Evolutionary conservation across 2,888 invertebrate genomes (phyloP), one percentile per base, ranked within the genome.

Genomic region (Liodrosophila aerea): DNA sequence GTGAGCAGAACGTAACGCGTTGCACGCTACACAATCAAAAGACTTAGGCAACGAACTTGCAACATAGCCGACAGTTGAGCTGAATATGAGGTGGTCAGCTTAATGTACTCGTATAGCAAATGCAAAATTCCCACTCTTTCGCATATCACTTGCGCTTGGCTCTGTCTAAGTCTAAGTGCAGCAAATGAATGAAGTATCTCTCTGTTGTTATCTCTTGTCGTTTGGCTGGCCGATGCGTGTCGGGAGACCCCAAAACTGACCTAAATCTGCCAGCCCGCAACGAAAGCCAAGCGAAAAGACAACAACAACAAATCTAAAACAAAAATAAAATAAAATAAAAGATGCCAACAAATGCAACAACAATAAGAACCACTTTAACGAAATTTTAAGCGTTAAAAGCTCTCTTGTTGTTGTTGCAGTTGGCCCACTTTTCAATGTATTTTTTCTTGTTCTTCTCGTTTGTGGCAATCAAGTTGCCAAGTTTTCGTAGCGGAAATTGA

Each of bases 1-100:
- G 37, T 33, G 16, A 30, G 18, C 39, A 36, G 44, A 63, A 70
- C 45, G 73, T 46, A 45, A 70, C 73, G 45, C 30, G 69, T 44
- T 73, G 58, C 74, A 69, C 18, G 73, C 27, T 31, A 47, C 51
- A 58, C 49, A 50, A 8, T 13, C 27, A 63, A 72, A 74, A 78
- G 70, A 73, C 71, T 75, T 73, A 61, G 58, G 68, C 70, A 71
- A 73, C 69, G 69, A 73, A 68, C 68, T 67, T 56, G 68, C 40
- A 16, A 7, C 45, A 49, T 50, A 61, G 12, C 45, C 31, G 16
- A 22, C 44, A 3, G 12, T 5, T 40, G 53, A 11, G 7, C 11
- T 1, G 3, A 7, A 16, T 29, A 13, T 37, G 30, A 4, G 36
- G 1, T 15, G 15, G 8, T 0, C 13, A 15, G 34, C 12, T 7